These are phyloP conservation scores for Apis laboriosa DNA, from an alignment of 1,140 invertebrate genomes.

Conservation along the genomic window DNA sequence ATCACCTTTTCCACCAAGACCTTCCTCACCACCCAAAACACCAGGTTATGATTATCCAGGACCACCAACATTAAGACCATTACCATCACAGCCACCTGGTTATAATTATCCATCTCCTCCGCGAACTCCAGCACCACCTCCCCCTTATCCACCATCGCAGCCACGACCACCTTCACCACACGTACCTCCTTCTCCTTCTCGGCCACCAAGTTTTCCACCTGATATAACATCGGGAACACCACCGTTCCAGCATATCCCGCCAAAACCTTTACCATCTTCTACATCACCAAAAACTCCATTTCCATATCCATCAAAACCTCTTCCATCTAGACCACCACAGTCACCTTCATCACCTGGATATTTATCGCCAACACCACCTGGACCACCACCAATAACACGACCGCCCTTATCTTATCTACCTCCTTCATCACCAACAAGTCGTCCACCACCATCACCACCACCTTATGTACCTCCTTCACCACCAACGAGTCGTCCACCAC, in stretches of 20 bases:
- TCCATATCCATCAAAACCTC: neutral
- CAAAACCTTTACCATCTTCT: neutral
- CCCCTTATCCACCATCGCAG: constrained; percentile 43
- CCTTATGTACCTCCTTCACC: constrained; percentile 32
- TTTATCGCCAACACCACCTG: constrained; percentile 56
- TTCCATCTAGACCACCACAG: constrained; percentile 61
- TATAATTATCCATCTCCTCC: constrained; percentile 60
- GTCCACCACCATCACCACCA: constrained; percentile 54
- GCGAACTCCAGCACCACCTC: neutral
- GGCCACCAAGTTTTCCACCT: neutral
- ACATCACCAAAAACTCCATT: constrained; percentile 29
- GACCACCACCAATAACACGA: constrained; percentile 5
- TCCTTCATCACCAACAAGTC: constrained; percentile 30
- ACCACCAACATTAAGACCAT: constrained; percentile 35
- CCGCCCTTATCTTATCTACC: constrained; percentile 52
- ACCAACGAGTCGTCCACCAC: constrained; percentile 2
- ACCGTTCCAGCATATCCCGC: constrained; percentile 27
- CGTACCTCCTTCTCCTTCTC: neutral
- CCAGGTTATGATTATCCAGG: neutral
- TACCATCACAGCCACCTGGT: constrained; percentile 14
- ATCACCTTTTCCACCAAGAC: too few species aligned
- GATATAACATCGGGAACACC: neutral
- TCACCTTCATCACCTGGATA: constrained; percentile 64
- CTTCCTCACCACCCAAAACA: too few species aligned
- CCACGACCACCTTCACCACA: neutral